Evolutionary conservation across 1,140 invertebrate species (phyloP).

Genomic region (Drosophila neocordata): DNA sequence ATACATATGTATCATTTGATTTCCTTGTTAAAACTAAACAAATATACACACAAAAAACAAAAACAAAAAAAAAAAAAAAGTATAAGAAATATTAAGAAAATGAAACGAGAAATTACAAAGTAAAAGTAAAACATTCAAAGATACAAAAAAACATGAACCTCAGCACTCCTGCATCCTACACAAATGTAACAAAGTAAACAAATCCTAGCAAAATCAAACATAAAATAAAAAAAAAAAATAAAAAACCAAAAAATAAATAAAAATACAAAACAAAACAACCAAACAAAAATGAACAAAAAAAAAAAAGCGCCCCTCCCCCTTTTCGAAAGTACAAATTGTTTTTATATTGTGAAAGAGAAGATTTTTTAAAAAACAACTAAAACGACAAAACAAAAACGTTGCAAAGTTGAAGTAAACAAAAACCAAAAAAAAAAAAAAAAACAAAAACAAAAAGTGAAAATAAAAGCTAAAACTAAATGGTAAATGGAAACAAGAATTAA

Average conservation of each 20-base stretch:
- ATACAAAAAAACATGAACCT: slow-evolving; percentile 82
- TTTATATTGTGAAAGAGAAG: slow-evolving; percentile 80
- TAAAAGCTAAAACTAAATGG: slow-evolving; percentile 1
- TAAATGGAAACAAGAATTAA: slow-evolving; percentile 32
- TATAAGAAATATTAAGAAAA: slow-evolving; percentile 32
- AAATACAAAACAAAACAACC: slow-evolving; percentile 24
- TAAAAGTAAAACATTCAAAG: slow-evolving; percentile 70
- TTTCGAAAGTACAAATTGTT: slow-evolving; percentile 83
- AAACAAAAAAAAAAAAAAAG: slow-evolving; percentile 40
- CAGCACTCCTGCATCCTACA: slow-evolving; percentile 82
- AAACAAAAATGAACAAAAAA: slow-evolving; percentile 31
- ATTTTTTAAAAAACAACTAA: slow-evolving; percentile 64
- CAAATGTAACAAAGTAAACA: slow-evolving; percentile 73
- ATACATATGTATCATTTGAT: slow-evolving; percentile 54
- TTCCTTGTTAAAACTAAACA: slow-evolving; percentile 78
- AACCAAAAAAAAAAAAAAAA: slow-evolving; percentile 1
- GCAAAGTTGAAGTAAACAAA: slow-evolving; percentile 45
- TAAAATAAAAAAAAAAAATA: slow-evolving; percentile 39
- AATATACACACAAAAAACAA: slow-evolving; percentile 68
- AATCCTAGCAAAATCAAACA: slow-evolving; percentile 75
- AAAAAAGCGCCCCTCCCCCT: slow-evolving; percentile 81
- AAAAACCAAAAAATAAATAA: slow-evolving; percentile 31
- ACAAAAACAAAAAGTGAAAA: not conserved
- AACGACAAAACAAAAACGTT: not conserved
- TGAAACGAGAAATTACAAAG: slow-evolving; percentile 73